These are phyloP conservation scores for Pseudomugil gertrudae DNA, from an alignment of 2,797 vertebrate genomes.

Conservation along the genomic window DNA sequence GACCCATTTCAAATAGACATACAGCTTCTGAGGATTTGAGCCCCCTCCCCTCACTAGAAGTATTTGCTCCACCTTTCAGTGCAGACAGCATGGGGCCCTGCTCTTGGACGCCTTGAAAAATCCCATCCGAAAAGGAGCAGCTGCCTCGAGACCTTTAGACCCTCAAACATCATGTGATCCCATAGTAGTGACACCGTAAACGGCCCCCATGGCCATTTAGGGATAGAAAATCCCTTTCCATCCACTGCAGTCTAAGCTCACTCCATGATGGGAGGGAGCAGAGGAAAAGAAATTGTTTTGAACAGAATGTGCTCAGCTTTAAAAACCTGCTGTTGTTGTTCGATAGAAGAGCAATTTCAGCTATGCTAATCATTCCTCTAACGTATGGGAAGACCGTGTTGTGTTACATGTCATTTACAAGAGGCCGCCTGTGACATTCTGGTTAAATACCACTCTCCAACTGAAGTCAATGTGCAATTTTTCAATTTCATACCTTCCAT, in stretches of 20 bases:
- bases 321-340: conserved; percentile 49
- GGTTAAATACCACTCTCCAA: conserved; percentile 50
- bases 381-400: conserved; percentile 49
- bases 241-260: conserved; percentile 67
- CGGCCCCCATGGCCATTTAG: conserved; percentile 77
- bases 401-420: conserved; percentile 43
- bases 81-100: conserved; percentile 76
- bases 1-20: conserved; percentile 77
- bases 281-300: conserved; percentile 70
- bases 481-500: conserved; percentile 61
- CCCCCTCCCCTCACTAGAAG: conserved; percentile 50
- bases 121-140: conserved; percentile 79
- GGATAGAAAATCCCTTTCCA: conserved; percentile 75
- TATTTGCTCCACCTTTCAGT: conserved; percentile 81
- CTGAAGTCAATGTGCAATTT: conserved; percentile 43
- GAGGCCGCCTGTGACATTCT: conserved; percentile 33
- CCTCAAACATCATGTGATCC: conserved; percentile 81
- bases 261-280: conserved; percentile 57
- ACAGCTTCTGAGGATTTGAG: conserved; percentile 75
- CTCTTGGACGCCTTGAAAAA: conserved; percentile 77
- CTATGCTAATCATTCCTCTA: conserved; percentile 59
- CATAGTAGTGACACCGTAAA: conserved; percentile 75
- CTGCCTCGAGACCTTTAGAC: conserved; percentile 80
- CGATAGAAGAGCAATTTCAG: conserved; percentile 57
- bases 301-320: conserved; percentile 77